These are phyloP conservation scores for Cyphomyrus discorhynchus DNA, from an alignment of 2,113 vertebrate genomes.

Conservation along the genomic window DNA sequence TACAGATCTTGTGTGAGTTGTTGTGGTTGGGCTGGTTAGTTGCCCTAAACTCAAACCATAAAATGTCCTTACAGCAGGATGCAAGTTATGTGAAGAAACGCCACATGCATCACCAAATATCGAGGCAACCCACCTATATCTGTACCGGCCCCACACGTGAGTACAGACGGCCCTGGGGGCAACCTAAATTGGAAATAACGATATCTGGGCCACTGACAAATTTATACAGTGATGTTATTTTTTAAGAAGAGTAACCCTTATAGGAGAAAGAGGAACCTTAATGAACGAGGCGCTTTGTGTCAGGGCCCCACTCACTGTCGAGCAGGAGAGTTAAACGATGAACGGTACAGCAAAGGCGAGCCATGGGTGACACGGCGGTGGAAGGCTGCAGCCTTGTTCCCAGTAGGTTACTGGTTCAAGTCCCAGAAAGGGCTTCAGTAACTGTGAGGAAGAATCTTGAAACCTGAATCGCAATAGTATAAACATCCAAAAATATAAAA, in stretches of 20 bases:
- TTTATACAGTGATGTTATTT: background rate
- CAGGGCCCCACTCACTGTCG: background rate
- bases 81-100: background rate
- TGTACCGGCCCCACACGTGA: background rate
- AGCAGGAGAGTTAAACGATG: background rate
- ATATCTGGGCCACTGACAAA: conserved; percentile 9
- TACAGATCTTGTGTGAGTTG: background rate
- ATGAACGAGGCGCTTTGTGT: background rate
- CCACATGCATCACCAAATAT: background rate
- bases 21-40: background rate
- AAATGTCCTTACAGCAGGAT: background rate
- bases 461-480: background rate
- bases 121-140: background rate
- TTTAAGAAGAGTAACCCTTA: background rate
- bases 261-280: background rate
- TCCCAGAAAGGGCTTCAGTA: background rate
- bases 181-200: conserved; percentile 1
- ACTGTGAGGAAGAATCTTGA: background rate
- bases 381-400: background rate
- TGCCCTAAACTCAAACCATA: background rate
- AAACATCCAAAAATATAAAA: background rate
- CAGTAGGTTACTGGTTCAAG: background rate
- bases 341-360: conserved; percentile 9
- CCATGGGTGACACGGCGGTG: background rate
- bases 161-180: background rate